Base-by-base conservation (phyloP, 2,888 invertebrate genomes). In the Ellobium chinense region DNA sequence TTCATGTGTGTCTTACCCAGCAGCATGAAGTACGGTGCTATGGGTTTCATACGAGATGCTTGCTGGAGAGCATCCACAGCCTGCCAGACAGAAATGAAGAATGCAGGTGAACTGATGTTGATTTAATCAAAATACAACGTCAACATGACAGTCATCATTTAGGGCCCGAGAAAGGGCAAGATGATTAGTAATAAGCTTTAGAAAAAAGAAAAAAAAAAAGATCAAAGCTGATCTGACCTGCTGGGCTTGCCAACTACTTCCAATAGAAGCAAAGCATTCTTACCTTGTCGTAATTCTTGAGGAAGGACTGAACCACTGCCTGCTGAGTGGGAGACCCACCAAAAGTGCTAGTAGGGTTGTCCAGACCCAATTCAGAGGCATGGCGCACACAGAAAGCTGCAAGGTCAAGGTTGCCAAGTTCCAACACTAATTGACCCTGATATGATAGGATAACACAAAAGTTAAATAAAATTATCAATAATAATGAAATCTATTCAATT, bases 381-480 rank as follows among this genome's bases (percentile, higher is more conserved):
- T 92, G 92, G 74, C 90, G 87, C 66, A 93, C 92, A 89, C 93
- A 93, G 89, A 92, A 92, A 1, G 92, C 91, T 29, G 93, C 93
- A 73, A 93, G 85, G 37, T 93, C 92, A 46, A 92, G 84, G 78
- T 92, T 89, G 18, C 92, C 92, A 82, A 91, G 85, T 83, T 91
- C 91, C 56, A 92, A 83, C 39, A 92, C 87, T n/a, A 92, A 84
- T 78, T 92, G 89, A 58, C 93, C 93, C 91, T 92, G n/a, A n/a
- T n/a, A n/a, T n/a, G n/a, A n/a, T n/a, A n/a, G n/a, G n/a, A n/a
- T n/a, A n/a, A n/a, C n/a, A n/a, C n/a, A n/a, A n/a, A n/a, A n/a
- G n/a, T n/a, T n/a, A n/a, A n/a, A n/a, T n/a, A n/a, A n/a, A n/a
- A n/a, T n/a, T n/a, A n/a, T n/a, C n/a, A n/a, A n/a, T n/a, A n/a